These are phyloP conservation scores for Ageneiosus marmoratus DNA, from an alignment of 2,113 vertebrate genomes.

Conservation along the genomic window DNA sequence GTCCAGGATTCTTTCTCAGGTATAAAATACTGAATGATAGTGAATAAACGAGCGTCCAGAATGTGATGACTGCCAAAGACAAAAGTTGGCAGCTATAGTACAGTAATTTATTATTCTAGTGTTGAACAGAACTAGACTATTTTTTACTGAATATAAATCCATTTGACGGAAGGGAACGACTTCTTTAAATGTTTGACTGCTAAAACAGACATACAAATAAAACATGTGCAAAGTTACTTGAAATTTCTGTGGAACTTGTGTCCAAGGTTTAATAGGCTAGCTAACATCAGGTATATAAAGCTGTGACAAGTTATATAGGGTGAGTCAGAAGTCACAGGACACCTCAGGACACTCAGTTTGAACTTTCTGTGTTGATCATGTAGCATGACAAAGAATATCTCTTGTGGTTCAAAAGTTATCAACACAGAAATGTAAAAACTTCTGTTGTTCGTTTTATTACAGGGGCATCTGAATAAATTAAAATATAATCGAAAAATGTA, in stretches of 20 bases:
- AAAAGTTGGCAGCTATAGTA: neutral
- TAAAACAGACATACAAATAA: neutral
- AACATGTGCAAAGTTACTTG: neutral
- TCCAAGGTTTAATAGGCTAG: neutral
- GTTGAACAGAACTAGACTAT: neutral
- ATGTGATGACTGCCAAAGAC: neutral
- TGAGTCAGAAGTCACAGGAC: no score
- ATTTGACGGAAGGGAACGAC: neutral
- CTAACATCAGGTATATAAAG: neutral
- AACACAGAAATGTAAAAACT: no score
- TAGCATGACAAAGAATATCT: no score
- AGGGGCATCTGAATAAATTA: no score
- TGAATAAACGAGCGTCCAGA: neutral
- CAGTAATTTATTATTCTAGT: neutral
- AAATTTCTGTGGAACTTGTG: neutral
- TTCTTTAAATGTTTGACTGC: neutral
- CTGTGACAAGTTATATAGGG: neutral
- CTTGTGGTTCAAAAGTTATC: no score
- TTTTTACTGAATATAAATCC: neutral
- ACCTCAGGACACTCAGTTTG: no score
- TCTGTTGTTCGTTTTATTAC: no score
- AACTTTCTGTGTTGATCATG: no score
- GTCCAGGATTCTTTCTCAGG: neutral
- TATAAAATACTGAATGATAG: neutral
- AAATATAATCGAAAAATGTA: no score